Percentiles rank a stretch among this genome's conserved stretches.
phyloP scores from a whole-genome alignment of 1,140 invertebrate genomes.

The Daktulosphaira vitifoliae region DNA sequence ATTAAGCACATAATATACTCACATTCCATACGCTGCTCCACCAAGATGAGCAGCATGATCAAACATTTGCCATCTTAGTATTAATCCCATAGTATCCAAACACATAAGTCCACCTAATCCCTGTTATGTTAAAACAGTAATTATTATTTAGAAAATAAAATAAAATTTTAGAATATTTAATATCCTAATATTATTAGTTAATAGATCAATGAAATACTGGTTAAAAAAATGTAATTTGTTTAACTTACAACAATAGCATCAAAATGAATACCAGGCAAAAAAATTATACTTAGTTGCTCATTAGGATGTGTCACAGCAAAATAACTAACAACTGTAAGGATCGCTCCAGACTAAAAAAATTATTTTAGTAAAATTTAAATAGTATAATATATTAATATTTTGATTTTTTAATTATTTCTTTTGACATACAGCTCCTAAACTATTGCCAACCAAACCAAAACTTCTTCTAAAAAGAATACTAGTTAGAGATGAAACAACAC shows the following conservation, averaged over 20 bases:
- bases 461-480: constrained; percentile 74
- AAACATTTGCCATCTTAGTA: constrained; percentile 84
- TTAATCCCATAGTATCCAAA: constrained; percentile 69
- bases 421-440: constrained; percentile 79
- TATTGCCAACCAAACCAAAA: constrained; percentile 56
- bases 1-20: constrained; percentile 42
- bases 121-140: constrained; percentile 47
- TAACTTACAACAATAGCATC: constrained; percentile 63
- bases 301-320: constrained; percentile 81
- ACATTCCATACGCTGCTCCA: constrained; percentile 86
- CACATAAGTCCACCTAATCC: constrained; percentile 78
- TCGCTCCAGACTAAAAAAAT: constrained; percentile 76
- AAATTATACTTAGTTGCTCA: constrained; percentile 74
- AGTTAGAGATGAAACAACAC: constrained; percentile 75
- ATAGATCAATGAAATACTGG: constrained; percentile 18
- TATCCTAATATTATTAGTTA: constrained; percentile 31
- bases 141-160: neutral
- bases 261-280: constrained; percentile 80
- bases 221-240: constrained; percentile 18
- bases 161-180: neutral
- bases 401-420: neutral
- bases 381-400: constrained; percentile 16
- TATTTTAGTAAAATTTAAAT: constrained; percentile 40
- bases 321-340: constrained; percentile 80
- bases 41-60: constrained; percentile 98